Conservation (phyloP, 1,140 invertebrate genomes). For the Nephila pilipes region DNA sequence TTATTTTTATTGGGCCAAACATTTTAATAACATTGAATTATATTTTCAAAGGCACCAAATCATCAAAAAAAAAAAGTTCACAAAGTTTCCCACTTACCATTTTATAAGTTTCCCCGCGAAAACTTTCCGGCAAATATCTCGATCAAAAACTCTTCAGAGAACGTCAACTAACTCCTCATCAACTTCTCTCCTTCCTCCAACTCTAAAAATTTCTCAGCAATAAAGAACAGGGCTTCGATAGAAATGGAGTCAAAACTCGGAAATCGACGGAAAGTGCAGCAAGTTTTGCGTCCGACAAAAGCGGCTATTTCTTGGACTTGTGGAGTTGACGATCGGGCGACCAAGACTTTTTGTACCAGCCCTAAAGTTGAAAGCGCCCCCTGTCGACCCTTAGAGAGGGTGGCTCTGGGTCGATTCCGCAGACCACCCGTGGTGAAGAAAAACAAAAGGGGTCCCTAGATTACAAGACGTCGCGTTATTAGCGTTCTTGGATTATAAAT, state of each 20-base stretch:
- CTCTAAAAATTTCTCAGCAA: background rate
- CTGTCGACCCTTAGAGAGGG: background rate
- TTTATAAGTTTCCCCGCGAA: background rate
- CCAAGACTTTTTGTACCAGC: conserved; percentile 23
- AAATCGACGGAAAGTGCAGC: background rate
- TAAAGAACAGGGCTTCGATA: background rate
- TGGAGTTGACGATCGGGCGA: background rate
- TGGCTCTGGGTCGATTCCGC: background rate
- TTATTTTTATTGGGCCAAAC: too few species aligned
- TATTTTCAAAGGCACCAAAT: too few species aligned
- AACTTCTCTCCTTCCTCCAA: background rate
- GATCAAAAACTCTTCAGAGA: background rate
- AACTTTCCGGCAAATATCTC: background rate
- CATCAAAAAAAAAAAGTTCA: too few species aligned
- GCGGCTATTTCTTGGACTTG: conserved; percentile 32
- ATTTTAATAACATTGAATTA: too few species aligned
- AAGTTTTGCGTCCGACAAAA: conserved; percentile 22
- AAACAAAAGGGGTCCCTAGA: conserved; percentile 17
- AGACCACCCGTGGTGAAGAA: conserved; percentile 21
- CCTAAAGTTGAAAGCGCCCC: conserved; percentile 24
- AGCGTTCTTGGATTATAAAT: conserved; percentile 14
- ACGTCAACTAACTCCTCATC: background rate
- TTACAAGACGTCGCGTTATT: conserved; percentile 17
- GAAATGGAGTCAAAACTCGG: background rate
- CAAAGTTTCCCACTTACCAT: background rate